Evolutionary conservation across 2,113 vertebrate genomes (phyloP).

Genomic region (Varanus komodoensis): DNA sequence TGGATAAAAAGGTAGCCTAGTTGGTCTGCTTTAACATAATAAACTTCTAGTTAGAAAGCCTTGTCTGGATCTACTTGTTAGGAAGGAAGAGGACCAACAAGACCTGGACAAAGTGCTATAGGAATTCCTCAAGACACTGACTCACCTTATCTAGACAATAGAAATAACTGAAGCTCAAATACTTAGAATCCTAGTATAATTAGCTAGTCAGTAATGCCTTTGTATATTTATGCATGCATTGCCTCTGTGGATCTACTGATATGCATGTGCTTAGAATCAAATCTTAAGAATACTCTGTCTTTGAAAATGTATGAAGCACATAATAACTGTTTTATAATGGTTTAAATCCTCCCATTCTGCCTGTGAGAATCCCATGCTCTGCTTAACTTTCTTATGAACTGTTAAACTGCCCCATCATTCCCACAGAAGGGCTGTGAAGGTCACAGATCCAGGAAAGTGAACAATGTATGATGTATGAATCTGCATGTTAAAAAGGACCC

Average conservation of each 20-base stretch:
- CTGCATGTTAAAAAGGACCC: not conserved
- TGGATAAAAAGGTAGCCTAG: too few species aligned
- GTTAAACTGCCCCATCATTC: conserved; percentile 22
- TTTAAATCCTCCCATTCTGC: conserved; percentile 6
- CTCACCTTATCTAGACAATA: not conserved
- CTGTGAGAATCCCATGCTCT: not conserved
- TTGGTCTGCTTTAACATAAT: too few species aligned
- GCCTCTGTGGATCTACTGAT: too few species aligned
- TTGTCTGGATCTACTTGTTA: too few species aligned
- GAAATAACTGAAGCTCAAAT: not conserved
- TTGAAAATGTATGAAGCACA: not conserved
- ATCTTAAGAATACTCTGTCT: not conserved
- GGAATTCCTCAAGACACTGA: not conserved
- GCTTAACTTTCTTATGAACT: not conserved
- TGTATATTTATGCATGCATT: too few species aligned
- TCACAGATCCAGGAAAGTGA: not conserved
- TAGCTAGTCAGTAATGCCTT: too few species aligned
- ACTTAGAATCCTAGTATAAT: not conserved
- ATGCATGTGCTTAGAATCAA: not conserved
- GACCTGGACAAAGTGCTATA: not conserved
- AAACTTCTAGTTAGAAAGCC: too few species aligned
- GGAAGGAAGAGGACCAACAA: too few species aligned
- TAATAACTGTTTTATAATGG: not conserved
- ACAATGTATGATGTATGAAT: not conserved
- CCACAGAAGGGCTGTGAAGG: conserved; percentile 37